Percentiles rank a stretch among this genome's conserved stretches.
These are phyloP conservation scores for Psettodes erumei DNA, from an alignment of 2,113 vertebrate species.

Conservation along the genomic window DNA sequence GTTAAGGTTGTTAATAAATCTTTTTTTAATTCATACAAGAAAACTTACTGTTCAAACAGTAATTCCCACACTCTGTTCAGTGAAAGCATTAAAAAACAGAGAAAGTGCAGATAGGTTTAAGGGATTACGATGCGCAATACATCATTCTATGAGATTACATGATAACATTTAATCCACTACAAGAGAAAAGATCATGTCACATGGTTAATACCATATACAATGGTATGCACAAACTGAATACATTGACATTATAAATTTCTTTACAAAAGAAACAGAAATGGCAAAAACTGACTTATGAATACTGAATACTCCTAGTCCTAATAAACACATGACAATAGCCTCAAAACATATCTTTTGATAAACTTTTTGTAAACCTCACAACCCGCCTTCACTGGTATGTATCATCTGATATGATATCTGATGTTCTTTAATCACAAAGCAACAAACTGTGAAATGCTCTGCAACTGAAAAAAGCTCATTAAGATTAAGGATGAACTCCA, in stretches of 20 bases:
- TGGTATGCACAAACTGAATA: neutral
- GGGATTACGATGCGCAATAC: slow-evolving; percentile 30
- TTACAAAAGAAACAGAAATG: no score
- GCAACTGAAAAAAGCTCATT: no score
- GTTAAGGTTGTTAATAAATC: neutral
- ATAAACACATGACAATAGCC: neutral
- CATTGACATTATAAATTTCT: neutral
- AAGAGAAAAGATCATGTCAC: neutral
- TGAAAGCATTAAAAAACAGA: slow-evolving; percentile 82
- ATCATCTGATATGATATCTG: neutral
- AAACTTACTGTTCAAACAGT: slow-evolving; percentile 97
- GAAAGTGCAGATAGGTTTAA: slow-evolving; percentile 56
- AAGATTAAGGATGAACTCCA: no score
- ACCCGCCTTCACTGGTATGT: neutral
- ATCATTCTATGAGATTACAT: slow-evolving; percentile 35
- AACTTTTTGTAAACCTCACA: neutral
- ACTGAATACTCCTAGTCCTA: no score
- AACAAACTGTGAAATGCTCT: neutral
- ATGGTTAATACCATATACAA: slow-evolving; percentile 9
- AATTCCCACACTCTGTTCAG: slow-evolving; percentile 94
- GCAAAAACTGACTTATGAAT: no score
- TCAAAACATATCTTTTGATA: neutral
- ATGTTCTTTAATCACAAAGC: neutral
- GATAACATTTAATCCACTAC: slow-evolving; percentile 5
- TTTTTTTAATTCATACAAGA: slow-evolving; percentile 7